A percentile compares a stretch with the other conserved stretches of the same genome.
Evolutionary conservation across 2,113 vertebrate genomes (phyloP).

Genomic region (Bostrychus sinensis): DNA sequence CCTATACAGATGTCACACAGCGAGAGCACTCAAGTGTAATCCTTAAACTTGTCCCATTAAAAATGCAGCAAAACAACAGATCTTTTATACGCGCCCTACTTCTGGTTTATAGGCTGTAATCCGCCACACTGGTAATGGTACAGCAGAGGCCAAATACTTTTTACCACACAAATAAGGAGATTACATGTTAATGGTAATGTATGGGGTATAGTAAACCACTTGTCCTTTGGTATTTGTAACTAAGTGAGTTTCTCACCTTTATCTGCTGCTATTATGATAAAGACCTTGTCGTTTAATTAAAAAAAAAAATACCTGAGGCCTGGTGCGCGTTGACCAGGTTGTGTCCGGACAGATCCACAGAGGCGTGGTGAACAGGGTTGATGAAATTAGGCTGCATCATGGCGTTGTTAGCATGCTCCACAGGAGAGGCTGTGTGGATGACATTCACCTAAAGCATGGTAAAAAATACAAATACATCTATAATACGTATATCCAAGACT

Average conservation of each 20-base stretch:
- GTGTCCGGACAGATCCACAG: constrained; percentile 95
- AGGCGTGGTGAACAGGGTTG: constrained; percentile 90
- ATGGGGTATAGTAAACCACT: background rate
- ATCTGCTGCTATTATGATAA: too few species aligned
- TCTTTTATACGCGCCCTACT: constrained; percentile 48
- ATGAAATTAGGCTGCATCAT: constrained; percentile 93
- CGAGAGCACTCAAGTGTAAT: constrained; percentile 57
- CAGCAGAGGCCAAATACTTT: constrained; percentile 16
- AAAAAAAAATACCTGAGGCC: constrained; percentile 94
- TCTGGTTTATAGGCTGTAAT: constrained; percentile 59
- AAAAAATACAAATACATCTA: background rate
- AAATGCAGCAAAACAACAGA: constrained; percentile 38
- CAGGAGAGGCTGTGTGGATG: constrained; percentile 90
- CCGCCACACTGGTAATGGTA: constrained; percentile 11
- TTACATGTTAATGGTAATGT: constrained; percentile 47
- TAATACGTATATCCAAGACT: too few species aligned
- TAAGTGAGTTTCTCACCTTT: too few species aligned
- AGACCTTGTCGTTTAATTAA: too few species aligned
- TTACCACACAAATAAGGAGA: constrained; percentile 48
- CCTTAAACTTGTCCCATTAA: constrained; percentile 53
- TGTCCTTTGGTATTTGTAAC: background rate
- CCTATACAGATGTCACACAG: constrained; percentile 62
- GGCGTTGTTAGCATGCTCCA: constrained; percentile 90
- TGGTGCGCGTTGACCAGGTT: constrained; percentile 92
- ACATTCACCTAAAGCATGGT: constrained; percentile 86